Evolutionary conservation across 30 jellyfish, hydroid and myxozoan genomes (phyloP), one percentile per base, ranked within the genome.

Genomic region (Pseudorhiza aurosa): DNA sequence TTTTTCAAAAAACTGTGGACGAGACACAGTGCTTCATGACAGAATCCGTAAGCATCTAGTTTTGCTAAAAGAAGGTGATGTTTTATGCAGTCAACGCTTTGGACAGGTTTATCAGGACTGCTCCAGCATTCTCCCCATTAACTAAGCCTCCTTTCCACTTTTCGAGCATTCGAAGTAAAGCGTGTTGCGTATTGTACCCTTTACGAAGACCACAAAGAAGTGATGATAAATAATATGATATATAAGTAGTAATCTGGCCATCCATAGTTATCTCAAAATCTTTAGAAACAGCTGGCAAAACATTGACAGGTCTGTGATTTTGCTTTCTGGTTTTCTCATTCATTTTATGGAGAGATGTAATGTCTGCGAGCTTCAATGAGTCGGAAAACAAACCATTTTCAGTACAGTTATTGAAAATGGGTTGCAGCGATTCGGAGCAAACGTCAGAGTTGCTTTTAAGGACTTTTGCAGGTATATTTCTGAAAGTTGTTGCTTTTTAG

Each of bases 21-120:
- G 19, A 71, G 69, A 25, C 58, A 27, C 36, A 72, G 64, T 31
- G 89, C 89, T 22, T 59, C 80, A 30, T 12, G 78, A 22, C 75
- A 18, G 58, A 70, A 65, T 14, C 95, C 89, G 65, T 69, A 58
- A 65, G 89, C 89, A 63, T 71, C 75, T 73, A 67, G 44, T 43
- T 82, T 82, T 21, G 85, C 93, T 22, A 49, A 44, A 15, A 73
- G 72, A 24, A 73, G 68, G 60, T 2, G 59, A 33, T 64, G 59
- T 35, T n/a, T 64, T 3, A 64, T 64, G 40, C 78, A 64, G 59
- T 73, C 87, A 73, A 35, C 55, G 87, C 62, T 58, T 55, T 75
- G 14, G 62, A 58, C 8, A 75, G 57, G 69, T 75, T 70, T 79
- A 75, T 75, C 22, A 75, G 60, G 77, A 75, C 40, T 25, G 68